These are phyloP conservation scores for Cerastis leucographa DNA, from an alignment of 2,888 invertebrate species.

Conservation along the genomic window DNA sequence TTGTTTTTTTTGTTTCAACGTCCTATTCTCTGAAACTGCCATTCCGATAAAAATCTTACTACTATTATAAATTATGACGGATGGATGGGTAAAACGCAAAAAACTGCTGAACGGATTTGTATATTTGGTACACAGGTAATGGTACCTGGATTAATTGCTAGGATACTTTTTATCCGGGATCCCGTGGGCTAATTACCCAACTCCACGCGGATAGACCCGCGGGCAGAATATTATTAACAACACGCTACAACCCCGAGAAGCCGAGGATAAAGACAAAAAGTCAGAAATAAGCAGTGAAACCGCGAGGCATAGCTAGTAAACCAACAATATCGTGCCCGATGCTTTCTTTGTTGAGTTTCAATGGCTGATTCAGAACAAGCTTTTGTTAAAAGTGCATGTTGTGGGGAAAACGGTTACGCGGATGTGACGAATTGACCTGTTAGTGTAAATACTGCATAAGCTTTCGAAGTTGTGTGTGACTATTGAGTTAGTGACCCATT, in stretches of 20 bases:
- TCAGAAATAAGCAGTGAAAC: background rate
- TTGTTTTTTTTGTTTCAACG: background rate
- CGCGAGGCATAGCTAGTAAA: slow-evolving; percentile 17
- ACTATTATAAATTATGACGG: background rate
- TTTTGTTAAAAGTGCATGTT: slow-evolving; percentile 58
- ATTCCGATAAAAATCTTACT: background rate
- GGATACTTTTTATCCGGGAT: background rate
- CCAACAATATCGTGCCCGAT: slow-evolving; percentile 48
- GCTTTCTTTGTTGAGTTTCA: slow-evolving; percentile 56
- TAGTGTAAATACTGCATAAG: slow-evolving; percentile 30
- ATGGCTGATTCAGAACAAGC: slow-evolving; percentile 43
- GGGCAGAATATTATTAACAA: background rate
- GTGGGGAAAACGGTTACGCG: slow-evolving; percentile 37
- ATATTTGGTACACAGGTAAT: too few species aligned
- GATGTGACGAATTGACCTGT: slow-evolving; percentile 46
- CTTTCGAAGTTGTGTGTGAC: slow-evolving; percentile 29
- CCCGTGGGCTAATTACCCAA: background rate
- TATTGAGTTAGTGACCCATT: slow-evolving; percentile 24
- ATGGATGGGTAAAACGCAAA: too few species aligned
- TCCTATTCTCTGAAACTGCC: background rate
- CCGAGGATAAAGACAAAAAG: background rate
- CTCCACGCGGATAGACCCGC: background rate
- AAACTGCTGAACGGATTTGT: too few species aligned
- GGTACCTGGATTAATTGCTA: background rate
- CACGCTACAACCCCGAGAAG: background rate